A percentile compares a stretch with the other conserved stretches of the same genome.
Conservation (phyloP, 35 echinoderm and acorn worm species). For the Strongylocentrotus purpuratus region DNA sequence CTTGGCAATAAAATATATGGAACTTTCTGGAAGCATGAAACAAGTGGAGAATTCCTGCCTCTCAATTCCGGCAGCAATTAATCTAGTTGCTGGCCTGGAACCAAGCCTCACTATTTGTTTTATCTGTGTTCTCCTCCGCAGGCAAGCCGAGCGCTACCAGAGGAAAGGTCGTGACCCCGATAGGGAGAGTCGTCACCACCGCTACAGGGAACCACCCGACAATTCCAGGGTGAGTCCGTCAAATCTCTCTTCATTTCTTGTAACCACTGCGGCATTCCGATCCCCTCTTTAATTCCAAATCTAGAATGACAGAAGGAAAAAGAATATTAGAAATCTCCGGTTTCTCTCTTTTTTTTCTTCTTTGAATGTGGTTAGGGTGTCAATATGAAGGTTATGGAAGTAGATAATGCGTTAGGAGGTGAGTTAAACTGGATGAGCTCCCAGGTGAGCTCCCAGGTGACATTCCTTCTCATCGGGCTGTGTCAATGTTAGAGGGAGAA, state of each 20-base stretch:
- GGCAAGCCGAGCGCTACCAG: slow-evolving; percentile 40
- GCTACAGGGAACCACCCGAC: slow-evolving; percentile 45
- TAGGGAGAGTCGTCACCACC: slow-evolving; percentile 41
- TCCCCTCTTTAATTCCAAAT: not conserved
- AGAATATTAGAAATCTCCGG: slow-evolving; percentile 11
- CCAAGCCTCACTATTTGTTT: slow-evolving; percentile 17
- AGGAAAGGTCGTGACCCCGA: slow-evolving; percentile 42
- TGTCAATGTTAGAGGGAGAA: not conserved
- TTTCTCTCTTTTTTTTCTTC: not conserved
- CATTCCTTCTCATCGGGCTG: not conserved
- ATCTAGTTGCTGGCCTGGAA: not conserved
- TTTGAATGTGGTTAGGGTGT: not conserved
- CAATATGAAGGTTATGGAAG: not conserved
- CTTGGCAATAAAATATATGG: not conserved
- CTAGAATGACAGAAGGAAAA: not conserved
- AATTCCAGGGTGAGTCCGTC: slow-evolving; percentile 33
- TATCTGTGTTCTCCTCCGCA: slow-evolving; percentile 28
- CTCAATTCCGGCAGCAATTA: slow-evolving; percentile 16
- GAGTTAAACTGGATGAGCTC: not conserved
- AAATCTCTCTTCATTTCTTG: not conserved
- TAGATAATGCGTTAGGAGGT: not conserved
- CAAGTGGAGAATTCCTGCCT: not conserved
- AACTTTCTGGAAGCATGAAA: not conserved
- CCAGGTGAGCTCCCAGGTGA: not conserved
- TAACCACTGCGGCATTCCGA: not conserved